phyloP scores from a whole-genome alignment of 2,113 vertebrate genomes.

The Sorex fumeus region DNA sequence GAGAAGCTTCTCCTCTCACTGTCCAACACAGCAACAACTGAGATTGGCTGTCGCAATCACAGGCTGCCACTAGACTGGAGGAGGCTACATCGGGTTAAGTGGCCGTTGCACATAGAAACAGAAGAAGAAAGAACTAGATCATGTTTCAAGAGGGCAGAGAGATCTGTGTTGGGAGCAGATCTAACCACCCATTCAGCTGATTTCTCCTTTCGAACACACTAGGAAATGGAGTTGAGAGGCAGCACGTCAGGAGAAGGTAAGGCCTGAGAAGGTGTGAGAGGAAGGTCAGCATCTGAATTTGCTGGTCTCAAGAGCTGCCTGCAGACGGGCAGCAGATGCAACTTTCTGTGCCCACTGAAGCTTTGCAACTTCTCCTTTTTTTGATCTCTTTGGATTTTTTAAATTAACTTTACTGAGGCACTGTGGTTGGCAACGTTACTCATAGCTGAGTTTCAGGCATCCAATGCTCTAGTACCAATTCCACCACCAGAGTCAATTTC shows the following conservation, averaged over 20 bases:
- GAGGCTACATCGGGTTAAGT: neutral
- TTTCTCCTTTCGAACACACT: neutral
- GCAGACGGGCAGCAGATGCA: constrained; percentile 44
- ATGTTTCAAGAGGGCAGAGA: constrained; percentile 55
- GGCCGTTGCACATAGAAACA: constrained; percentile 28
- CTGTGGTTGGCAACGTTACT: too few relatives aligned
- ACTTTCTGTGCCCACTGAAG: constrained; percentile 59
- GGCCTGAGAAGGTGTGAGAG: neutral
- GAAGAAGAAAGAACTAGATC: constrained; percentile 25
- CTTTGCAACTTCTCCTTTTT: constrained; percentile 7
- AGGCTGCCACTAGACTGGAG: neutral
- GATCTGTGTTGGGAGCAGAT: neutral
- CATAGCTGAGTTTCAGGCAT: too few relatives aligned
- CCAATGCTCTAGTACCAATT: too few relatives aligned
- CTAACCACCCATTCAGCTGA: neutral
- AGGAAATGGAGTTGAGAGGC: neutral
- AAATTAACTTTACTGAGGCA: too few relatives aligned
- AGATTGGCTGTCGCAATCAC: neutral
- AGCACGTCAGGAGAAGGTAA: neutral
- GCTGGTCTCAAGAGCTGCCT: constrained; percentile 1
- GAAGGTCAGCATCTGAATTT: neutral
- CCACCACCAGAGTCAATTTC: too few relatives aligned
- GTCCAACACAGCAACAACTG: neutral
- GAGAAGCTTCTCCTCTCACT: neutral
- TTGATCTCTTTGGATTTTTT: too few relatives aligned